Conservation (phyloP, 2,888 invertebrate genomes). For the Coenonympha glycerion region DNA sequence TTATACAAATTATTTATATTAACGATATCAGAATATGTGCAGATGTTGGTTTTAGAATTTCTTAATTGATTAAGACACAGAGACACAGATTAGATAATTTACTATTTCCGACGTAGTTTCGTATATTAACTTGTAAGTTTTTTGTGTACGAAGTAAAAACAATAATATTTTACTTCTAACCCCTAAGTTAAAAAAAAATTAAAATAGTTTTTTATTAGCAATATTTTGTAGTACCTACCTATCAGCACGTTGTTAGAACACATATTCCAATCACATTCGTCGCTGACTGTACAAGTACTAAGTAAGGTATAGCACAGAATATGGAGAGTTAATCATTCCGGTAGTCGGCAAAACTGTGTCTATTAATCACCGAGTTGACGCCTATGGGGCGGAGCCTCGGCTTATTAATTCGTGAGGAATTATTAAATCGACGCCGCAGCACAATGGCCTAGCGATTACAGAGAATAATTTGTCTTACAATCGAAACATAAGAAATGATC, state of each 20-base stretch:
- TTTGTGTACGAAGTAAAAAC: too few species aligned
- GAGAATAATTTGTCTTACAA: conserved; percentile 37
- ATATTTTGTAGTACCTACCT: too few species aligned
- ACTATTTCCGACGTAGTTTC: too few species aligned
- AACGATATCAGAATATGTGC: too few species aligned
- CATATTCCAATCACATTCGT: not conserved
- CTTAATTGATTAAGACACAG: too few species aligned
- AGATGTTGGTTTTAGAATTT: too few species aligned
- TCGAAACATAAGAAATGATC: conserved; percentile 32
- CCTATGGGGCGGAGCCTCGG: conserved; percentile 65
- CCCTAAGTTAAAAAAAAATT: not conserved
- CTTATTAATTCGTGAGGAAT: conserved; percentile 69
- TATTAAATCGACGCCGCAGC: conserved; percentile 58
- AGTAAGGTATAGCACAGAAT: conserved; percentile 13
- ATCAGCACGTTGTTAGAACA: too few species aligned
- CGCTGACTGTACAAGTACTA: conserved; percentile 25
- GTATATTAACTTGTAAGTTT: too few species aligned
- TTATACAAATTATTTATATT: too few species aligned
- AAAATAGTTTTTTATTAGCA: not conserved
- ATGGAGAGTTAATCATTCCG: conserved; percentile 53
- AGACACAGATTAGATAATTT: too few species aligned
- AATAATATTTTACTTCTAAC: too few species aligned
- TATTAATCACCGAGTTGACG: conserved; percentile 70
- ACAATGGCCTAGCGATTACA: conserved; percentile 41
- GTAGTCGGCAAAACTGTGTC: conserved; percentile 58